A percentile compares a stretch with the other conserved stretches of the same genome.
Conservation (phyloP, 2,797 vertebrate genomes). For the Hapalemur alaotrensis region DNA sequence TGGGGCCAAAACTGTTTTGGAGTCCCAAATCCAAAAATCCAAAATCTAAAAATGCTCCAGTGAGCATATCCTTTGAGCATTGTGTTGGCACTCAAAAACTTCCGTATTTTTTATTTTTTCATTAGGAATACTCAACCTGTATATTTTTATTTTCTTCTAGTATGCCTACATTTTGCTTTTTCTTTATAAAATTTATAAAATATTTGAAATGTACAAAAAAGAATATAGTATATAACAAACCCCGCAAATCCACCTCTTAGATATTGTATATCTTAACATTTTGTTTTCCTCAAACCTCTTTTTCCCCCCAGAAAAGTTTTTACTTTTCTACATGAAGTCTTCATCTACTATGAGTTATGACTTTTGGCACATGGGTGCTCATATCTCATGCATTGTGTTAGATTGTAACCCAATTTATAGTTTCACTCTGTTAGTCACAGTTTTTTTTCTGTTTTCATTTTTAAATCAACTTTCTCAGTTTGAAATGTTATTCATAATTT, state of each 20-base stretch:
- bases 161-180: slow-evolving; percentile 17
- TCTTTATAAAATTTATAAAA: background rate
- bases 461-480: background rate
- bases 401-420: background rate
- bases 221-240: background rate
- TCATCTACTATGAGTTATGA: background rate
- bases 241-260: background rate
- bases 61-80: background rate
- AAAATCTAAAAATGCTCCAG: background rate
- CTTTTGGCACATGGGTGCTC: background rate
- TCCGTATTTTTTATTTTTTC: background rate
- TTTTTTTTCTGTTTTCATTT: background rate
- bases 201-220: background rate
- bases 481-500: background rate
- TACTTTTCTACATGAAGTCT: background rate
- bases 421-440: background rate
- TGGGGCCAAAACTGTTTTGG: background rate
- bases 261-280: background rate
- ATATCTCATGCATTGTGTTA: background rate
- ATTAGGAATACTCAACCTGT: background rate
- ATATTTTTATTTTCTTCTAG: slow-evolving; percentile 7
- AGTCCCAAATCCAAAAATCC: background rate
- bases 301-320: background rate
- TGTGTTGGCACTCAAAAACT: background rate
- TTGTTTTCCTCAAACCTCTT: background rate